Percentiles rank a stretch among this genome's conserved stretches.
Conservation (phyloP, 2,888 invertebrate species). For the Hipparchia semele region DNA sequence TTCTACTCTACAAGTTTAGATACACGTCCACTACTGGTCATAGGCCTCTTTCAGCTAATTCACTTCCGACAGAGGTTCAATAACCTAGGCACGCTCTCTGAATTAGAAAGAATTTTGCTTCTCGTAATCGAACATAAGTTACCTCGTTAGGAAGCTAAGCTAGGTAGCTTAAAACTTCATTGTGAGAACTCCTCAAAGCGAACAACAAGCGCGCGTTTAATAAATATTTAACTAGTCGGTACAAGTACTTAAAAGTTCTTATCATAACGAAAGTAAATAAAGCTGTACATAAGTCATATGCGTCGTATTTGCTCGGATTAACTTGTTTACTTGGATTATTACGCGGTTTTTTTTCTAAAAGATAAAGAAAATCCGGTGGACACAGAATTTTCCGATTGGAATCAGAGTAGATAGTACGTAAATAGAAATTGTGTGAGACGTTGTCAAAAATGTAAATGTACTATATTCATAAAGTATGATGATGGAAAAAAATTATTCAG, state of each 20-base stretch:
- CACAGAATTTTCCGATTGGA: slow-evolving; percentile 16
- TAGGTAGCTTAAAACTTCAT: neutral
- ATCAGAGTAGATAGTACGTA: neutral
- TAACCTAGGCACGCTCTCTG: no score
- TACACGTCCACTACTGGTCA: no score
- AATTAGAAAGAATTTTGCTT: no score
- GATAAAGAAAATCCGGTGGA: slow-evolving; percentile 16
- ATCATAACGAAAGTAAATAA: neutral
- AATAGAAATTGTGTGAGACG: neutral
- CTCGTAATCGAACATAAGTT: no score
- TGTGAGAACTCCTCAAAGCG: neutral
- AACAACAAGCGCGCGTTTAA: neutral
- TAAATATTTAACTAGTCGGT: neutral
- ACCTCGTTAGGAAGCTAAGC: no score
- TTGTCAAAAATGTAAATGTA: no score
- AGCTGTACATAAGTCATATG: slow-evolving; percentile 3
- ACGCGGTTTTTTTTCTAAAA: neutral
- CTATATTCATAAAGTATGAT: no score
- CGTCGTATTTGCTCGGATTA: slow-evolving; percentile 11
- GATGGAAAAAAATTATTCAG: no score
- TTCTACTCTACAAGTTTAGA: no score
- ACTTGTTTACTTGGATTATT: slow-evolving; percentile 13
- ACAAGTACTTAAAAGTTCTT: slow-evolving; percentile 5
- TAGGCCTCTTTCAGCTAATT: no score
- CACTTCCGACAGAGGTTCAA: no score